Base-by-base conservation (phyloP, 1,140 invertebrate genomes). In the Sipha flava region DNA sequence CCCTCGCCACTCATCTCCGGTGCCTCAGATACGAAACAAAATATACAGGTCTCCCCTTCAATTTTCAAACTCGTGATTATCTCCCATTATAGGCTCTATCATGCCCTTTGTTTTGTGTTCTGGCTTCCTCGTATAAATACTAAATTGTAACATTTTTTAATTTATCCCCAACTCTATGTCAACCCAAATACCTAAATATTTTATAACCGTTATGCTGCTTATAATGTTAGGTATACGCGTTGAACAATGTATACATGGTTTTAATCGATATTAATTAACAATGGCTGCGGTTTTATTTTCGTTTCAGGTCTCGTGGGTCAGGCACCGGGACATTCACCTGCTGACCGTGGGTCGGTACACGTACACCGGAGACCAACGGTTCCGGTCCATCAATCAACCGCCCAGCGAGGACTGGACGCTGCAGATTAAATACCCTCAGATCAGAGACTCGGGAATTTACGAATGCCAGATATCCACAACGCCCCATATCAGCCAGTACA, bases 381-480 rank as follows among this genome's bases (percentile, higher is more conserved):
- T 95, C 87, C 87, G 93, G 81, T 92, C 92, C 34, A 92, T 95
- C 82, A 93, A 95, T 85, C 89, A 92, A 81, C 90, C 90, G 26
- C 91, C 94, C 82, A 91, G 92, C 21, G 93, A 95, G 85, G 94
- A 96, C 86, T 97, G 94, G 94, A 94, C 91, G 81, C 89, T 96
- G 62, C 91, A 94, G 86, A 94, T 95, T 84, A 93, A 93, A 85
- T 94, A 93, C 85, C 92, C 93, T 1, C 91, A 93, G 84, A 89
- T 92, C 83, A 88, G 91, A 80, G 93, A 95, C 84, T 91, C 91
- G 10, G 92, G 92, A n/a, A 91, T 93, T 81, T 95, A 95, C 86
- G 94, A 95, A 87, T 96, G 94, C 86, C 94, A 96, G 87, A 91
- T 96, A 83, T 94, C 92, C 80, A 95, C 94, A 40, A 94, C 92